phyloP scores from a whole-genome alignment of 2,888 invertebrate species.

The Microctonus brassicae region DNA sequence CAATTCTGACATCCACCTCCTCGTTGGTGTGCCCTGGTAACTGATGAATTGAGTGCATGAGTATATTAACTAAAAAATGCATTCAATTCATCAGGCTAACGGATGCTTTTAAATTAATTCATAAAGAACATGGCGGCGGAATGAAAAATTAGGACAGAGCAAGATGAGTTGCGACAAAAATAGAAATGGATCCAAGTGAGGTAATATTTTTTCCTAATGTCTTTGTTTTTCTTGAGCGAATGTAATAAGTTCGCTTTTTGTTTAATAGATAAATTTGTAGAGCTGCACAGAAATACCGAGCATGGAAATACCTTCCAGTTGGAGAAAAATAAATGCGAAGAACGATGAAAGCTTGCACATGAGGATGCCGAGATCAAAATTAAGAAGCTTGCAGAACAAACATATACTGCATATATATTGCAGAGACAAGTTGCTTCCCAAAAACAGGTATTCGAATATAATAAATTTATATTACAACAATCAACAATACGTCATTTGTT shows the following conservation, averaged over 20 bases:
- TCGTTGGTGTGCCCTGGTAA: no score
- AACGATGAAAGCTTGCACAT: slow-evolving; percentile 90
- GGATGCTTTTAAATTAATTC: no score
- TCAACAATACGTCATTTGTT: not conserved
- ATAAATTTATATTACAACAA: slow-evolving; percentile 56
- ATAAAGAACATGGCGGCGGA: slow-evolving; percentile 98
- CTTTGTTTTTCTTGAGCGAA: slow-evolving; percentile 20
- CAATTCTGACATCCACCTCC: no score
- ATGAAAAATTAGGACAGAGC: slow-evolving; percentile 89
- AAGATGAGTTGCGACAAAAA: slow-evolving; percentile 89
- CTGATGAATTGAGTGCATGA: no score
- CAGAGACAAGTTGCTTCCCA: slow-evolving; percentile 92
- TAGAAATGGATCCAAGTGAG: slow-evolving; percentile 85
- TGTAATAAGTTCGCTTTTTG: slow-evolving; percentile 27
- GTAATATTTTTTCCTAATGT: not conserved
- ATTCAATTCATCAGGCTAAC: no score
- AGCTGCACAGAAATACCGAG: slow-evolving; percentile 38
- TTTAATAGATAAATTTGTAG: slow-evolving; percentile 25
- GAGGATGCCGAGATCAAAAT: slow-evolving; percentile 95
- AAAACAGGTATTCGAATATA: slow-evolving; percentile 75
- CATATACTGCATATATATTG: slow-evolving; percentile 88
- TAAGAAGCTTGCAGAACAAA: slow-evolving; percentile 93
- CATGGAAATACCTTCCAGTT: slow-evolving; percentile 50
- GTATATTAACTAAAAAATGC: no score
- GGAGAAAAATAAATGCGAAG: slow-evolving; percentile 91